Percentiles rank a stretch among this genome's conserved stretches.
These are phyloP conservation scores for Catostylus mosaicus DNA, from an alignment of 30 jellyfish, hydroid and myxozoan species.

Conservation along the genomic window DNA sequence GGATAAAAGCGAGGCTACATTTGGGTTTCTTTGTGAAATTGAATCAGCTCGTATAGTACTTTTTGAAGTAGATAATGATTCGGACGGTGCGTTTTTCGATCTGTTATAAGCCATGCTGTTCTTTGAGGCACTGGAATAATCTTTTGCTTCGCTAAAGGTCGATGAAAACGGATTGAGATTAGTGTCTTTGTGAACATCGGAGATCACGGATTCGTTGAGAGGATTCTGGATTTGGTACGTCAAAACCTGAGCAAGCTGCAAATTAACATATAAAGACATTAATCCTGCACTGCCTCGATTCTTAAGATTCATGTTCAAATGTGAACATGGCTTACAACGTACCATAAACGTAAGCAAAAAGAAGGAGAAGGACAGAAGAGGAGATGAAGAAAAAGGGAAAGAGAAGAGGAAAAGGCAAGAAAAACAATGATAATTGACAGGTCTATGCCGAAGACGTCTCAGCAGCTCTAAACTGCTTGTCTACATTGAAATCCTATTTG, in stretches of 20 bases:
- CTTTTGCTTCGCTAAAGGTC: conserved; percentile 1
- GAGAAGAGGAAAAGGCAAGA: too few species aligned
- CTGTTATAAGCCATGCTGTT: neutral
- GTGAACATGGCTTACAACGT: too few species aligned
- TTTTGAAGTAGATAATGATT: neutral
- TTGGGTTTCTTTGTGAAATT: neutral
- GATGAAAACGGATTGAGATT: neutral
- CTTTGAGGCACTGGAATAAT: neutral
- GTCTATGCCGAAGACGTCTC: too few species aligned
- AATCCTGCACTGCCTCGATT: too few species aligned
- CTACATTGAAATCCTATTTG: too few species aligned
- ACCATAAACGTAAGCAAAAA: too few species aligned
- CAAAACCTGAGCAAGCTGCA: neutral
- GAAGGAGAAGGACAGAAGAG: too few species aligned
- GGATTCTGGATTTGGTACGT: neutral
- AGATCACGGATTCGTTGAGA: conserved; percentile 2
- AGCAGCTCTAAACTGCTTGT: too few species aligned
- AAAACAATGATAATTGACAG: too few species aligned
- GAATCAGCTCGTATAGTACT: neutral
- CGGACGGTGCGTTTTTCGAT: neutral
- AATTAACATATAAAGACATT: too few species aligned
- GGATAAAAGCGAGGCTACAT: neutral
- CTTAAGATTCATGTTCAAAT: too few species aligned
- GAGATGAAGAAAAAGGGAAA: too few species aligned
- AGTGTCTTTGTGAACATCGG: neutral